Conservation (phyloP, 2,113 vertebrate genomes). For the Toxostoma redivivum region DNA sequence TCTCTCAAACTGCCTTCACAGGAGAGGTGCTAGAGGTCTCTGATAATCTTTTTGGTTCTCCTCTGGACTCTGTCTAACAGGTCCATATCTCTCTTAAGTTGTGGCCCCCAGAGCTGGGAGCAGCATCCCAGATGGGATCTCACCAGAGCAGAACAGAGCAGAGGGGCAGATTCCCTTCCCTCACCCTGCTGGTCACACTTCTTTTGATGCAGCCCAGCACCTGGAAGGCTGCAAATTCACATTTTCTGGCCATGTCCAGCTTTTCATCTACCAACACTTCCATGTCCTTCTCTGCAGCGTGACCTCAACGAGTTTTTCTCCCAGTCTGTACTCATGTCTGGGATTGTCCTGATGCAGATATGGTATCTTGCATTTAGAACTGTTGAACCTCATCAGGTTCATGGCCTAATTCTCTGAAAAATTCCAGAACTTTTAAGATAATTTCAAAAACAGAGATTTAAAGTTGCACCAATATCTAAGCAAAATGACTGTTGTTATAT, state of each 20-base stretch:
- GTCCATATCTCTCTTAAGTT: too few relatives aligned
- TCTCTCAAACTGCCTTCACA: neutral
- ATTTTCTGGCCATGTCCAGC: neutral
- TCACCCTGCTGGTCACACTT: accelerated
- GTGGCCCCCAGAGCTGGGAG: neutral
- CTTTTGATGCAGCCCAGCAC: neutral
- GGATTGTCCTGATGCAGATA: neutral
- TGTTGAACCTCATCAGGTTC: neutral
- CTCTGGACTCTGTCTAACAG: neutral
- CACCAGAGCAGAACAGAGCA: neutral
- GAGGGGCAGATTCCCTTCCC: neutral
- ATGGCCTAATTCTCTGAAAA: neutral
- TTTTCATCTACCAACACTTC: neutral
- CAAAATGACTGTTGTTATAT: neutral
- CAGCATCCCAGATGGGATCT: neutral
- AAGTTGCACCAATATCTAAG: neutral
- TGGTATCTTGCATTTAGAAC: neutral
- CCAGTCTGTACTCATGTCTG: neutral
- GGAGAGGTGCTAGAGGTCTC: neutral
- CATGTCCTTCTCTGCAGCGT: neutral
- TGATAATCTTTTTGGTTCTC: neutral
- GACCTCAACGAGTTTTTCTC: neutral
- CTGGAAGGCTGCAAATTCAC: neutral
- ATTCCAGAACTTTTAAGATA: neutral
- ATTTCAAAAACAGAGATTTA: neutral